These are phyloP conservation scores for Cheumatopsyche charites DNA, from an alignment of 1,140 invertebrate species.

Conservation along the genomic window DNA sequence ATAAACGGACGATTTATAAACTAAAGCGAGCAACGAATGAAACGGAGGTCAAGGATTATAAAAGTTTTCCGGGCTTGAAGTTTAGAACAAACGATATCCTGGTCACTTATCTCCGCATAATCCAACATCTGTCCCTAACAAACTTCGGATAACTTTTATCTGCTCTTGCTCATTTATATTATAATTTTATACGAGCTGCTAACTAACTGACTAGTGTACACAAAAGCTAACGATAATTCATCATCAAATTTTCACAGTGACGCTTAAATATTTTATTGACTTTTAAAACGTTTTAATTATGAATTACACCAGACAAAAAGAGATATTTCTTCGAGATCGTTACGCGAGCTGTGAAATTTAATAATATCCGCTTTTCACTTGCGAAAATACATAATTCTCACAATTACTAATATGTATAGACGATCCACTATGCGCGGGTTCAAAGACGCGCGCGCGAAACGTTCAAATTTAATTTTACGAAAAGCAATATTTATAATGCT, in stretches of 20 bases:
- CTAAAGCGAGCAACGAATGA: background rate
- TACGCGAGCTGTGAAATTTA: too few relatives aligned
- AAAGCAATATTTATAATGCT: conserved; percentile 5
- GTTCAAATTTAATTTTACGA: conserved; percentile 11
- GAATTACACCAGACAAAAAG: too few relatives aligned
- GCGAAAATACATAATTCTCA: too few relatives aligned
- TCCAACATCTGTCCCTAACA: conserved; percentile 30
- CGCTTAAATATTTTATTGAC: too few relatives aligned
- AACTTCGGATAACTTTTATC: conserved; percentile 25
- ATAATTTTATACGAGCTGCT: background rate
- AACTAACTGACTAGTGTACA: background rate
- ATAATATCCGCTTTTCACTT: too few relatives aligned
- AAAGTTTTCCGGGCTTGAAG: conserved; percentile 22
- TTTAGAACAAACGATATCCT: conserved; percentile 30
- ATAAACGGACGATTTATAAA: too few relatives aligned
- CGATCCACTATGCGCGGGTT: background rate
- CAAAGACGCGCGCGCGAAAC: background rate
- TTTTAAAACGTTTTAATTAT: too few relatives aligned
- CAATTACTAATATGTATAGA: too few relatives aligned
- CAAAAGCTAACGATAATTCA: too few relatives aligned
- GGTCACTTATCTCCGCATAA: conserved; percentile 31
- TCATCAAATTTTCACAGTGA: too few relatives aligned
- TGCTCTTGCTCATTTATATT: conserved; percentile 5
- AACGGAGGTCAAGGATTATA: conserved; percentile 7
- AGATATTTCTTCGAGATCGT: too few relatives aligned